Conservation (phyloP, 1,140 invertebrate species). For the Drosophila pseudoananassae region DNA sequence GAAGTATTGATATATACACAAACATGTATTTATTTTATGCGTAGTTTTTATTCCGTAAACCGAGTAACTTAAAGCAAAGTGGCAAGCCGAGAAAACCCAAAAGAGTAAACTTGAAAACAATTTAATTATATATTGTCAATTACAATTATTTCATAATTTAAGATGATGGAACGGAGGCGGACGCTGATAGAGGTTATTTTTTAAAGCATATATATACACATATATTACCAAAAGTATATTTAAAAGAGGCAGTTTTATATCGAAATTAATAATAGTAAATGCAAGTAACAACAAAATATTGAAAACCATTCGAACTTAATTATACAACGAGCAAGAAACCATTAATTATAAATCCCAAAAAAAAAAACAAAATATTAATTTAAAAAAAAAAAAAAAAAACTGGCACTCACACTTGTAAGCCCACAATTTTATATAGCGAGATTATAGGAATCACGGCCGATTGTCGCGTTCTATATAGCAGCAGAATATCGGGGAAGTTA, state of each 20-base stretch:
- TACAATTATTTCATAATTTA: conserved; percentile 81
- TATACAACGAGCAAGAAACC: conserved; percentile 80
- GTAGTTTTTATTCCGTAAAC: conserved; percentile 68
- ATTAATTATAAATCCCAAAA: conserved; percentile 52
- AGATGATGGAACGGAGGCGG: conserved; percentile 58
- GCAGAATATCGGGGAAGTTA: conserved; percentile 48
- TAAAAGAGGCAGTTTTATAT: conserved; percentile 78
- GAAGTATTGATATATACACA: conserved; percentile 77
- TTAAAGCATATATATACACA: conserved; percentile 74
- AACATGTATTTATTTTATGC: conserved; percentile 75
- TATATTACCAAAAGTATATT: conserved; percentile 57
- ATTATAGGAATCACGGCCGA: conserved; percentile 4
- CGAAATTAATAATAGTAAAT: conserved; percentile 79
- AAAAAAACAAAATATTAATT: conserved; percentile 36
- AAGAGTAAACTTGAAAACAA: conserved; percentile 61
- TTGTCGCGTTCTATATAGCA: conserved; percentile 34
- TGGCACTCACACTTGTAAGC: conserved; percentile 40
- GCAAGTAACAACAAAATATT: conserved; percentile 67
- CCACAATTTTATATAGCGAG: conserved; percentile 68
- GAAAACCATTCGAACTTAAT: conserved; percentile 83
- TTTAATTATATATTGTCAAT: conserved; percentile 83
- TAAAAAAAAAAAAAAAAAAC: conserved; percentile 36
- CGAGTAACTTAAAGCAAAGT: conserved; percentile 21
- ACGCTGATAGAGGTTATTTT: conserved; percentile 76
- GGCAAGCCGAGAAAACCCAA: conserved; percentile 19